Base-by-base conservation (phyloP, 2,888 invertebrate species). In the Spodoptera picta region DNA sequence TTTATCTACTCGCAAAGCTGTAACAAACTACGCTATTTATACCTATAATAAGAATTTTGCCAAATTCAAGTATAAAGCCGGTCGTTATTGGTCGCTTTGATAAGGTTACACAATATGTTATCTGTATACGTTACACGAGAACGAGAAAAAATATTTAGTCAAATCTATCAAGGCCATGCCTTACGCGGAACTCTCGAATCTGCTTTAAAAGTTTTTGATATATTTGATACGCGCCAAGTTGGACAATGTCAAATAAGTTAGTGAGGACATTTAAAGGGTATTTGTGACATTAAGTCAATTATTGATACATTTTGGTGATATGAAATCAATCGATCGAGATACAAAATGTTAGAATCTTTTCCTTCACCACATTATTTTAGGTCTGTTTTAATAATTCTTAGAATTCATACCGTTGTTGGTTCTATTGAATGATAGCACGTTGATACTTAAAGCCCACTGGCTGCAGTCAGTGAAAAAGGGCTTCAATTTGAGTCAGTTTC, bases 111-210 rank as follows among this genome's bases (percentile, higher is more conserved):
- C 90, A 89, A 89, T 87, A 83, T 84, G 84, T 90, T 91, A 91
- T 91, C 91, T 89, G 87, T 86, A 80, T 84, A 82, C 79, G 79
- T 62, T 79, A 80, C 71, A 79, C 79, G 80, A 82, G 82, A 80
- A 81, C 68, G 79, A 88, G 81, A 87, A 91, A 90, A 90, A 88
- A 88, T 84, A 85, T 89, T 89, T 86, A 83, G 83, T 85, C 87
- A 91, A 89, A 88, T 79, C 79, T 83, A 82, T 83, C 92, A 92
- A 93, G 93, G 93, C 88, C 92, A 91, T 71, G 80, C 74, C 65
- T 83, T 88, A 91, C 88, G 84, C 90, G 90, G 88, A 91, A 91
- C 89, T 90, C 84, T 84, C 82, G 80, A 84, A 82, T 81, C 80
- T 59, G 77, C 72, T 76, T 36, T 36, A 69, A 71, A 73, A 67